Conservation (phyloP, 2,113 vertebrate genomes). For the Tragelaphus strepsiceros region DNA sequence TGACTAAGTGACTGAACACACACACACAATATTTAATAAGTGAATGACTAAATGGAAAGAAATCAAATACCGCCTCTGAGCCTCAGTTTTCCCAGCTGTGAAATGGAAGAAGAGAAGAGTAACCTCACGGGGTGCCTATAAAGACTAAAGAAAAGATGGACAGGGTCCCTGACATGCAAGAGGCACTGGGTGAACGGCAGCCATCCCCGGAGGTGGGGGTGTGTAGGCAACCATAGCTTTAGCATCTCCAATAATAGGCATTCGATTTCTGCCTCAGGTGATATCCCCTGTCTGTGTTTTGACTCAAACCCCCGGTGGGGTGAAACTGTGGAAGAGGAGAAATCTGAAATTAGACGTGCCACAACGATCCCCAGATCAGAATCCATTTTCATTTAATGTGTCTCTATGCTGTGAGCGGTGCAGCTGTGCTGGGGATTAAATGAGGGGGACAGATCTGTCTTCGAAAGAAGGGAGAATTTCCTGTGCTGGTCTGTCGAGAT, state of each 20-base stretch:
- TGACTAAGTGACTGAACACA: accelerated
- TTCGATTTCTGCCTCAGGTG: not conserved
- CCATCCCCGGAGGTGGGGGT: accelerated
- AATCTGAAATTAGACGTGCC: constrained; percentile 57
- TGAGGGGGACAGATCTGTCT: constrained; percentile 56
- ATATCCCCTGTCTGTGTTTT: not conserved
- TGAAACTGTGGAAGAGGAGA: constrained; percentile 64
- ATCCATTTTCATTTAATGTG: constrained; percentile 66
- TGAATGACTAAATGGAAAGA: not conserved
- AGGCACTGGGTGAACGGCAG: accelerated
- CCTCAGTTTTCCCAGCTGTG: not conserved
- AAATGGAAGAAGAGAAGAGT: not conserved
- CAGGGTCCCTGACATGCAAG: accelerated
- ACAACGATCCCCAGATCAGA: constrained; percentile 68
- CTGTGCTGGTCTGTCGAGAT: constrained; percentile 59
- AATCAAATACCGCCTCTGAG: not conserved
- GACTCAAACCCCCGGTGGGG: constrained; percentile 56
- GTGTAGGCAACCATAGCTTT: accelerated
- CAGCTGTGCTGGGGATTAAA: constrained; percentile 78
- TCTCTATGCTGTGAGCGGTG: constrained; percentile 56
- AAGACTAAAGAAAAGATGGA: accelerated
- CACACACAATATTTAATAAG: not conserved
- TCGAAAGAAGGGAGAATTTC: constrained; percentile 41
- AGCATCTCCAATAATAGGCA: not conserved
- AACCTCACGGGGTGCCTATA: accelerated